Evolutionary conservation across 2,113 vertebrate genomes (phyloP), one percentile per base, ranked within the genome.

Genomic region (Cercopithecus mona): DNA sequence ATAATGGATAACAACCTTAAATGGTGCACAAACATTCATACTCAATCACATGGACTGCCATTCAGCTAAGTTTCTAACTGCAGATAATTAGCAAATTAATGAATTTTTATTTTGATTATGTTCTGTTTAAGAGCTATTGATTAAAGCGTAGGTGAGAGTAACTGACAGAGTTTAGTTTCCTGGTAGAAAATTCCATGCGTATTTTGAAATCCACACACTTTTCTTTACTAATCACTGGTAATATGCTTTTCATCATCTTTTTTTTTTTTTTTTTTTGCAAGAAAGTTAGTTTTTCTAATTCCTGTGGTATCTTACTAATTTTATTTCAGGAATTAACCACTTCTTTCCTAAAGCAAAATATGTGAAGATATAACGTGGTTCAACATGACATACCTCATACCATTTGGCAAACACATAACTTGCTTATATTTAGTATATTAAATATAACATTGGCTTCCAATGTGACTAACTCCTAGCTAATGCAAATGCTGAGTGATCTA

Each of bases 321-420:
- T 96, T 96, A 75, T 61, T 61, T 38, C 38, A 87, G 48, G 45
- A 94, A 68, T 61, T 48, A 94, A 40, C 23, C 35, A 82, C 35
- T 78, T 86, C 43, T 93, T 94, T 73, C 30, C 68, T 43, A 88
- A 92, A 82, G n/a, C 45, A 91, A 66, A 79, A 81, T 52, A 27
- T 70, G 4, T 40, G 76, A 66, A 55, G 40, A 8, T 70, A 16
- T 25, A 92, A 86, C 48, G 17, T 52, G 59, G 32, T n/a, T 89
- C 75, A 90, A 45, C 20, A 72, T 86, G 59, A 93, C 22, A 32
- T 9, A 80, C 3, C 16, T 64, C 25, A 40, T 50, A 40, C 2
- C 12, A 57, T 80, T 11, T 57, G 70, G 40, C 50, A 84, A 79
- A 50, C 12, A 22, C 6, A 40, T 8, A 43, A 9, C 5, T 27